Base-by-base conservation (phyloP, 2,888 invertebrate genomes). In the Clistopyga incitator region DNA sequence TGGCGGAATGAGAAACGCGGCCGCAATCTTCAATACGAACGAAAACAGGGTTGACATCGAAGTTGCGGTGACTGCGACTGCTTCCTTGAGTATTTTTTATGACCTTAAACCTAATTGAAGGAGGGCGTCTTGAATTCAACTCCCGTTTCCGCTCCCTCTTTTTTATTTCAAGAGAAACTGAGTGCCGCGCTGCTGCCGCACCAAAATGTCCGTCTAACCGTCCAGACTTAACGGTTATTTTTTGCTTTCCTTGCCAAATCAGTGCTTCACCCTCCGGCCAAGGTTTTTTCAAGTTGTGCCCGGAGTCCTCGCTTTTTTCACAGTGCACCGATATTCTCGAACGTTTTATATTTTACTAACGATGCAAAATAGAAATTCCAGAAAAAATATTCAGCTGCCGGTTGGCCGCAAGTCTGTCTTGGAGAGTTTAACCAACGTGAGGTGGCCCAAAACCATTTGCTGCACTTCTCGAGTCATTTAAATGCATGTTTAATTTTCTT, bases 21-120 rank as follows among this genome's bases (percentile, higher is more conserved):
- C 23, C 59, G 67, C 65, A 59, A 68, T 67, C 56, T 82, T 72
- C 76, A 82, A 68, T 70, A 42, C 23, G 70, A 20, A 75, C 20
- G 54, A 75, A 80, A 70, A 38, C 64, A 25, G 68, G 20, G 18
- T 54, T 10, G 8, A 38, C 34, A 54, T 75, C 50, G 77, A 67
- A 52, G 72, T 25, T 29, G 59, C 23, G 71, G 29, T 54, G 65
- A 45, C 70, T 74, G 61, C 47, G 70, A 71, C 65, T 72, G 59
- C 59, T 61, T 64, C 45, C 76, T 68, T 38, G 77, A 81, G 84
- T 86, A 86, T 89, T 82, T 75, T 85, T 88, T 88, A 88, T 86
- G 85, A 75, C 86, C 72, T 81, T 88, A 90, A 90, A 89, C 87
- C 89, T 90, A 90, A 91, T 91, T 91, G 90, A 88, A 89, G 86